These are phyloP conservation scores for Hylia prasina DNA, from an alignment of 2,113 vertebrate genomes.

Conservation along the genomic window DNA sequence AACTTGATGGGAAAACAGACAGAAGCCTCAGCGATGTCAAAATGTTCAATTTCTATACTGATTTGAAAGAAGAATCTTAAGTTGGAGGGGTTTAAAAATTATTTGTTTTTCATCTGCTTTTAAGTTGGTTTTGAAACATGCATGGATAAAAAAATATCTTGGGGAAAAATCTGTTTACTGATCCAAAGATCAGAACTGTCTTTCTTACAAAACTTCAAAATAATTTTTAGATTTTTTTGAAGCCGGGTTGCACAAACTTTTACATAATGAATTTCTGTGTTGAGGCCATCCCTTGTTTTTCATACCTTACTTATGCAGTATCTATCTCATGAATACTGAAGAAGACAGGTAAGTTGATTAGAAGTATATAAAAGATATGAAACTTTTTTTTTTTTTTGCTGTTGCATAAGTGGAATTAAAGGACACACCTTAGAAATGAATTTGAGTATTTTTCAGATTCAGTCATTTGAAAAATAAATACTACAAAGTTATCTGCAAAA, in stretches of 20 bases:
- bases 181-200: neutral
- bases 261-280: neutral
- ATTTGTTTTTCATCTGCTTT: neutral
- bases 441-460: neutral
- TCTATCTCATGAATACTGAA: neutral
- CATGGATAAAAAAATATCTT: neutral
- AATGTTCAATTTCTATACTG: neutral
- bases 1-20: neutral
- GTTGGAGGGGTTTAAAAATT: neutral
- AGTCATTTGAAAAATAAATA: neutral
- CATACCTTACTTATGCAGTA: neutral
- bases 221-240: neutral
- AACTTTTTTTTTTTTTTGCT: neutral
- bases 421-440: neutral
- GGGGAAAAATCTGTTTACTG: neutral
- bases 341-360: neutral
- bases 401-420: neutral
- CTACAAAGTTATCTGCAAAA: neutral
- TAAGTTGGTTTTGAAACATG: neutral
- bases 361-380: neutral
- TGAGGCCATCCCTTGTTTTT: neutral
- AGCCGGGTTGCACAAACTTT: neutral
- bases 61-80: neutral
- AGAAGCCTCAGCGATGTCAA: neutral
- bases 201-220: neutral